Percentiles rank a stretch among this genome's conserved stretches.
These are phyloP conservation scores for Diaperis boleti DNA, from an alignment of 2,888 invertebrate genomes.

Conservation along the genomic window DNA sequence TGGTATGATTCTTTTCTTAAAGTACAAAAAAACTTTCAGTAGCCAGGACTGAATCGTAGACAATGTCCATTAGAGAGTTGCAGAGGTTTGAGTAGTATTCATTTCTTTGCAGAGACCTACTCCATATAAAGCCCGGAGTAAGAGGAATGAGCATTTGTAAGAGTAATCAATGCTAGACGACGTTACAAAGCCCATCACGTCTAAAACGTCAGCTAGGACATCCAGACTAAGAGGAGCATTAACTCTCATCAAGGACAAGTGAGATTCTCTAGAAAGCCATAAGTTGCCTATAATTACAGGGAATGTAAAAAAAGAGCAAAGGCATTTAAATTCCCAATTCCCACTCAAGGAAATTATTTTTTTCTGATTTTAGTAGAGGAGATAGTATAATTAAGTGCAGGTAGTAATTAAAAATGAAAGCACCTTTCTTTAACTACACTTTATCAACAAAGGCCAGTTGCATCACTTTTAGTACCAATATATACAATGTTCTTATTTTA, in stretches of 20 bases:
- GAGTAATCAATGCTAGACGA: constrained; percentile 34
- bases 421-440: too few species aligned
- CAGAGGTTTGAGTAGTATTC: constrained; percentile 16
- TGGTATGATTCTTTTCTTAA: constrained; percentile 15
- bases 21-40: constrained; percentile 12
- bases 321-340: constrained; percentile 26
- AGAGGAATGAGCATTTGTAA: constrained; percentile 27
- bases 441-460: too few species aligned
- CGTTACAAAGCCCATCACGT: constrained; percentile 37
- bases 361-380: not conserved
- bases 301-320: constrained; percentile 1
- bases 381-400: not conserved
- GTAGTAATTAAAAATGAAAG: too few species aligned
- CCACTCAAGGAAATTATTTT: not conserved
- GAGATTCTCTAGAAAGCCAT: constrained; percentile 1
- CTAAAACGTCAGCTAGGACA: constrained; percentile 32
- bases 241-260: constrained; percentile 31
- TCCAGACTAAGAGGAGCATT: constrained; percentile 36
- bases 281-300: constrained; percentile 21
- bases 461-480: too few species aligned
- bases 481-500: too few species aligned
- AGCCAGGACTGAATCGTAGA: constrained; percentile 11
- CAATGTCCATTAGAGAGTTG: constrained; percentile 16
- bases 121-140: too few species aligned
- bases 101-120: constrained; percentile 17